Conservation (phyloP, 2,113 vertebrate species). For the Asarcornis scutulata region DNA sequence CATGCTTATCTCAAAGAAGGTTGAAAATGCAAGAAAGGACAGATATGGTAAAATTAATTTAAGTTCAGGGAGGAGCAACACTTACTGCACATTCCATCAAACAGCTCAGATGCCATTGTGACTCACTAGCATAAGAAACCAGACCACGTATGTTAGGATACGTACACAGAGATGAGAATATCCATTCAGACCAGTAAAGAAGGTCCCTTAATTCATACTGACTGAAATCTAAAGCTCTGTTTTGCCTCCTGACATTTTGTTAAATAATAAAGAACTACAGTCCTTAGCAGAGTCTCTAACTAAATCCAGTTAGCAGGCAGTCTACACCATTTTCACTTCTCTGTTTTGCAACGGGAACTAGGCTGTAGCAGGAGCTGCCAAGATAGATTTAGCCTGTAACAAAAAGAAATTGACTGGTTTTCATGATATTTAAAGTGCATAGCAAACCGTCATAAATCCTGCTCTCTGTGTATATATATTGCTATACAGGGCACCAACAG, state of each 20-base stretch:
- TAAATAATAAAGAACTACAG: background rate
- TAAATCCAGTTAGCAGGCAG: constrained; percentile 1
- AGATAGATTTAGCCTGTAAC: constrained; percentile 20
- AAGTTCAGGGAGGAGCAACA: background rate
- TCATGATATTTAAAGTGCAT: constrained; percentile 26
- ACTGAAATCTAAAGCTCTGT: background rate
- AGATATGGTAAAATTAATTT: background rate
- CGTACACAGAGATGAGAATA: background rate
- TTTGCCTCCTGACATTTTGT: background rate
- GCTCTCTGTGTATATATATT: background rate
- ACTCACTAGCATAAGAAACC: background rate
- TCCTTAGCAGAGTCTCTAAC: background rate
- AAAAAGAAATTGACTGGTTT: constrained; percentile 50
- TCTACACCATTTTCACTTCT: background rate
- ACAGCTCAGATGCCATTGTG: background rate
- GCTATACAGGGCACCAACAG: background rate
- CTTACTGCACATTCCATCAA: background rate
- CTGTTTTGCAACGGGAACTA: background rate
- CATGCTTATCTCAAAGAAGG: background rate
- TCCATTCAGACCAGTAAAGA: background rate
- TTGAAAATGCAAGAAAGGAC: background rate
- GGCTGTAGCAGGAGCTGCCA: background rate
- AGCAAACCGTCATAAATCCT: constrained; percentile 15
- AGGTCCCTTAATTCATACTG: background rate
- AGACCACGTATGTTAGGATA: background rate